A percentile compares a stretch with the other conserved stretches of the same genome.
Evolutionary conservation across 1,140 invertebrate species (phyloP).

Genomic region (Schlechtendalia chinensis): DNA sequence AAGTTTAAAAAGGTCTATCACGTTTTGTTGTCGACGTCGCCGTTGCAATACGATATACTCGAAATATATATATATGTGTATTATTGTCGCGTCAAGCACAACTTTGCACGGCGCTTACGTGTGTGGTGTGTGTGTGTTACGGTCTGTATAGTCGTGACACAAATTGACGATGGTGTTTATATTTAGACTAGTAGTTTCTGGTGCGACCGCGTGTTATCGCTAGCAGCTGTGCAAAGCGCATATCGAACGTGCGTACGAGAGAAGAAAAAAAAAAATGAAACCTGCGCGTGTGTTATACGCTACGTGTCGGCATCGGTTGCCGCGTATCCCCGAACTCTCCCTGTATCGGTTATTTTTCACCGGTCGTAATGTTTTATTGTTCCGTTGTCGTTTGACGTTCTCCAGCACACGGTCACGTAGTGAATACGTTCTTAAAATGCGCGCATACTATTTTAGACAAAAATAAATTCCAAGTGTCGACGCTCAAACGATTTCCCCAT

Average conservation of each 20-base stretch:
- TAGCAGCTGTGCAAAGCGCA: constrained; percentile 1
- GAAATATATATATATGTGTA: too few relatives aligned
- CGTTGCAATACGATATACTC: neutral
- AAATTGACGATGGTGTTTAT: constrained; percentile 8
- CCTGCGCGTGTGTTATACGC: neutral
- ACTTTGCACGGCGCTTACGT: too few relatives aligned
- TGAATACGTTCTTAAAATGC: too few relatives aligned
- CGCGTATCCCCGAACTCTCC: too few relatives aligned
- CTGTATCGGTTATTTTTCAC: constrained; percentile 12
- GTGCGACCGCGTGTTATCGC: neutral
- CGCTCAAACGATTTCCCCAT: too few relatives aligned
- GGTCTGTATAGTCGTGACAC: neutral
- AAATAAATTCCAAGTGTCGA: too few relatives aligned
- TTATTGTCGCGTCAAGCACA: too few relatives aligned
- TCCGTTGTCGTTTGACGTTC: neutral
- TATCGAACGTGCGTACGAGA: neutral
- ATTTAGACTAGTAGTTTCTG: constrained; percentile 21
- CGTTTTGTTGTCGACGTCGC: neutral
- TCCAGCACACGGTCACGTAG: neutral
- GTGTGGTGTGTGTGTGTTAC: too few relatives aligned
- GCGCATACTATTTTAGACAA: too few relatives aligned
- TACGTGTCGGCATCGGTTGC: neutral
- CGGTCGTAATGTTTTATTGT: neutral
- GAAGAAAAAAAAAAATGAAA: neutral
- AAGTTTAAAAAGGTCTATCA: too few relatives aligned